Evolutionary conservation across 2,888 invertebrate genomes (phyloP).

Genomic region (Embidobia sp.): DNA sequence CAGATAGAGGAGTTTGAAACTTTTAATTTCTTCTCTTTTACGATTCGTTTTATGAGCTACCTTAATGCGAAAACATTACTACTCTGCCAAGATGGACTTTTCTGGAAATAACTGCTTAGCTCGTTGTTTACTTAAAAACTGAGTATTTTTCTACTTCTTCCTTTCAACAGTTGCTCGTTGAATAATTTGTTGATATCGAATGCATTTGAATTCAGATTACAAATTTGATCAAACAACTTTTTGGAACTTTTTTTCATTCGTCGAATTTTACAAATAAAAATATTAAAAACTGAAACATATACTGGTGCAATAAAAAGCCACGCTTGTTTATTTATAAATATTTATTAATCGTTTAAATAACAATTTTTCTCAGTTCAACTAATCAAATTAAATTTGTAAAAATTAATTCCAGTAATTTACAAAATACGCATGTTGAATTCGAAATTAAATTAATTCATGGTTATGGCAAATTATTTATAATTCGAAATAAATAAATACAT

Average conservation of each 20-base stretch:
- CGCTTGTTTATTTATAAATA: conserved; percentile 36
- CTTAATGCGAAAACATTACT: conserved; percentile 66
- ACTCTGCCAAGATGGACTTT: conserved; percentile 42
- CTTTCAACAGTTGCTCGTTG: conserved; percentile 18
- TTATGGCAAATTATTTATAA: conserved; percentile 10
- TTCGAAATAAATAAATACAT: conserved; percentile 30
- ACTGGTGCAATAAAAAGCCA: too few relatives aligned
- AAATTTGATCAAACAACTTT: too few relatives aligned
- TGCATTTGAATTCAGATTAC: too few relatives aligned
- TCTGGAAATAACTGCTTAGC: conserved; percentile 63
- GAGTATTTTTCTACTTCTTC: conserved; percentile 34
- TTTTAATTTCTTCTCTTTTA: conserved; percentile 77
- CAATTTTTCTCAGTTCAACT: conserved; percentile 21
- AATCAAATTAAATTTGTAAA: conserved; percentile 12
- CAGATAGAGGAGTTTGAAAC: conserved; percentile 73
- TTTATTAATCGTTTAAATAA: conserved; percentile 36
- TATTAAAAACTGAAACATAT: too few relatives aligned
- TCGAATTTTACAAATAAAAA: too few relatives aligned
- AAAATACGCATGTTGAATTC: neutral
- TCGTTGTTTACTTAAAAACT: conserved; percentile 61
- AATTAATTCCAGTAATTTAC: neutral
- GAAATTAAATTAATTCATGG: neutral
- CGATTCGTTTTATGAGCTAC: conserved; percentile 73
- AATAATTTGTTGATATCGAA: conserved; percentile 7
- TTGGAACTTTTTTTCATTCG: too few relatives aligned